phyloP scores from a whole-genome alignment of 1,140 invertebrate species.

The Drosophila setifemur region DNA sequence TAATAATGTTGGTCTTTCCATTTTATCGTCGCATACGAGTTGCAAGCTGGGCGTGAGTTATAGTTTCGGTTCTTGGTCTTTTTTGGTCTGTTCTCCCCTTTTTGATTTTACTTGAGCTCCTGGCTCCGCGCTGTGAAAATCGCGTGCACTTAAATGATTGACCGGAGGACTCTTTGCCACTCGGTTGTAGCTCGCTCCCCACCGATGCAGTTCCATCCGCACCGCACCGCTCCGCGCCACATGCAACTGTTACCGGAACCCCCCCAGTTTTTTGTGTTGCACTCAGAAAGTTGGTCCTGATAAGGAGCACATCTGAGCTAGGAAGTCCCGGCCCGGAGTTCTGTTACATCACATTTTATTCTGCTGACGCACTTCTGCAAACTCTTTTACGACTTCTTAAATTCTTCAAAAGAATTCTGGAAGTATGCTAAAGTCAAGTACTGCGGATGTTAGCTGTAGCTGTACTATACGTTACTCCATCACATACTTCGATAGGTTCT shows the following conservation, averaged over 20 bases:
- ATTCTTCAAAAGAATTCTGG: neutral
- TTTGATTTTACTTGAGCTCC: neutral
- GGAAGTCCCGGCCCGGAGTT: neutral
- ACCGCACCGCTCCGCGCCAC: neutral
- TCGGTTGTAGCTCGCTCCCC: conserved; percentile 34
- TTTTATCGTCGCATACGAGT: conserved; percentile 49
- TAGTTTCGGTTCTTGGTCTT: conserved; percentile 29
- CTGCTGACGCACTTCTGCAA: conserved; percentile 9
- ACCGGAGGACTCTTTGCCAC: conserved; percentile 45
- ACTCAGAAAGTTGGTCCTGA: conserved; percentile 43
- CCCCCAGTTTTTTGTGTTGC: conserved; percentile 22
- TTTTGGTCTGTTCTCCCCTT: neutral
- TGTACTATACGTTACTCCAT: too few relatives aligned
- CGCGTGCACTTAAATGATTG: conserved; percentile 81
- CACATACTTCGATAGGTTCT: too few relatives aligned
- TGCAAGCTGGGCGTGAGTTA: conserved; percentile 57
- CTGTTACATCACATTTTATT: too few relatives aligned
- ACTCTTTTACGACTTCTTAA: neutral
- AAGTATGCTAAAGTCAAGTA: too few relatives aligned
- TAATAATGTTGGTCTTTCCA: conserved; percentile 54
- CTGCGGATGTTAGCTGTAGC: too few relatives aligned
- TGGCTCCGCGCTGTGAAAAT: conserved; percentile 37
- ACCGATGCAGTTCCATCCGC: conserved; percentile 1
- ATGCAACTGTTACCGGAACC: conserved; percentile 58
- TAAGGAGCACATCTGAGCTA: conserved; percentile 14